Base-by-base conservation (phyloP, 2,888 invertebrate species). In the Cephus runcator region DNA sequence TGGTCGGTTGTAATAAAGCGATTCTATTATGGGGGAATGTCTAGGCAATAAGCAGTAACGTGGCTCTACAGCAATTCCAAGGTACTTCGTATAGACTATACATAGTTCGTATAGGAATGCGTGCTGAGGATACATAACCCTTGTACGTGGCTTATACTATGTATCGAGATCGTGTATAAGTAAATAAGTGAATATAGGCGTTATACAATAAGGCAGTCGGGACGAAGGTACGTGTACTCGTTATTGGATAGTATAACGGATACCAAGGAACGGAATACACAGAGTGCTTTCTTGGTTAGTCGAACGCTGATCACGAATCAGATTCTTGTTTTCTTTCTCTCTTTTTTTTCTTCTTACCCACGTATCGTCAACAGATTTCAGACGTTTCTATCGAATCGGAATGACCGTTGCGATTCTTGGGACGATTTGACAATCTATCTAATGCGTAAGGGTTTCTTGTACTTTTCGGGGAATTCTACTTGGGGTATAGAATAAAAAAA, bases 1-100 rank as follows among this genome's bases (percentile, higher is more conserved):
- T 81, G 75, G 35, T 73, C 31, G 30, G 77, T 69, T 71, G 56
- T 79, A 83, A 83, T 82, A 82, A 83, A 83, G 81, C 82, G 81
- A 81, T 85, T 83, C 81, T 78, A 82, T 83, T 83, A 82, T 79
- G 56, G 75, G 35, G 76, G 79, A 84, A 84, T 80, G 76, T 75
- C 80, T 78, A 78, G 80, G 81, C 82, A 81, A 86, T 86, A 84
- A 85, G 84, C 83, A 83, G 80, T 85, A 83, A 83, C 80, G 81
- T 78, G 79, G 73, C 78, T 76, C 74, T 40, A 31, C 69, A 36
- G 78, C 75, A 80, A 81, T 78, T 76, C 73, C 74, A 74, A 73
- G 56, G 23, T 56, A 56, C 56, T 56, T 9, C 56, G 56, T 9
- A 23, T 2, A 23, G 23, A 9, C 56, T 56, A 56, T 56, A 56